phyloP scores from a whole-genome alignment of 1,140 invertebrate genomes.

The Bombus pyrosoma region DNA sequence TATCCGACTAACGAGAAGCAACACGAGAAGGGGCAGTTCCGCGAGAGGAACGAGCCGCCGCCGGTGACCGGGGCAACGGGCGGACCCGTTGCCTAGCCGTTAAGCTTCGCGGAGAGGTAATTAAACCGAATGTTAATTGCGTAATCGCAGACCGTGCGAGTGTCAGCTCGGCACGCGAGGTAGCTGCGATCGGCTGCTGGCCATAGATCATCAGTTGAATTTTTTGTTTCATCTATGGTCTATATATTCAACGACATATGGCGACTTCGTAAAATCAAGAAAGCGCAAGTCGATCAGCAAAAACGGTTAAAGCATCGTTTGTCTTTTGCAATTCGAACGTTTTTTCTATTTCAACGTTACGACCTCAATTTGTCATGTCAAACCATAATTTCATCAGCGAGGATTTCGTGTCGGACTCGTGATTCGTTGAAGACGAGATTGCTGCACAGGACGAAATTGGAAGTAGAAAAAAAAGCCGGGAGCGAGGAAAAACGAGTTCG shows the following conservation, averaged over 20 bases:
- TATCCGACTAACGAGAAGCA: constrained; percentile 60
- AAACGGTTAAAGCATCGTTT: not conserved
- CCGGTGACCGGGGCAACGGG: constrained; percentile 56
- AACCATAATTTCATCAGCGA: not conserved
- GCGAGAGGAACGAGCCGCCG: constrained; percentile 38
- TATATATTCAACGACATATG: not conserved
- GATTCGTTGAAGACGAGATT: not conserved
- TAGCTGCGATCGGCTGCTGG: constrained; percentile 57
- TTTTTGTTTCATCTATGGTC: not conserved
- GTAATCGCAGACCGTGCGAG: constrained; percentile 44
- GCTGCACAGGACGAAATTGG: not conserved
- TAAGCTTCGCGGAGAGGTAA: constrained; percentile 55
- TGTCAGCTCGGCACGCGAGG: constrained; percentile 55
- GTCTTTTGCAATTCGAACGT: not conserved
- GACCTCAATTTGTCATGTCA: not conserved
- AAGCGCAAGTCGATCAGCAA: not conserved
- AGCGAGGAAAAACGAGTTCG: constrained; percentile 17
- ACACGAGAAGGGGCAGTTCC: constrained; percentile 55
- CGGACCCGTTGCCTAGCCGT: constrained; percentile 58
- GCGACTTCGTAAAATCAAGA: not conserved
- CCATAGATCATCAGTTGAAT: not conserved
- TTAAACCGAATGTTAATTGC: constrained; percentile 68
- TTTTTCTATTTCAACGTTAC: not conserved
- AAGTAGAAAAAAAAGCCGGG: not conserved
- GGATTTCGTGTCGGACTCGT: not conserved